Conservation (phyloP, 2,797 vertebrate species). For the Buphagus erythrorhynchus region DNA sequence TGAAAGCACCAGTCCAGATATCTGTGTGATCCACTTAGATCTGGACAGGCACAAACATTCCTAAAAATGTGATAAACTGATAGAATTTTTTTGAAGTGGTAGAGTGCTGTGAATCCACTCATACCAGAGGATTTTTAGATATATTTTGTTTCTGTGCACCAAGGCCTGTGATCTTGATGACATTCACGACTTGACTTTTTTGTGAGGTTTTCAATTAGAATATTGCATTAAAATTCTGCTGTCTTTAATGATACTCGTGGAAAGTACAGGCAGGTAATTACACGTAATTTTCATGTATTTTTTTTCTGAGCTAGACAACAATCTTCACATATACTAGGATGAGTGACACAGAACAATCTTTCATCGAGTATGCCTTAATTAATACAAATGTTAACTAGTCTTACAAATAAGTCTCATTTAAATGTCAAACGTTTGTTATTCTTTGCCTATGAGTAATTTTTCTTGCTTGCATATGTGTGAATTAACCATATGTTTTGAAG, state of each 20-base stretch:
- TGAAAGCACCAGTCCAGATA: background rate
- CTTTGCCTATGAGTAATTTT: conserved; percentile 38
- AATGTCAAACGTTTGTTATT: conserved; percentile 60
- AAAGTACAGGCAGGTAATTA: conserved; percentile 21
- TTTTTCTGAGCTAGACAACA: background rate
- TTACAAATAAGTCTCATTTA: conserved; percentile 40
- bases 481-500: conserved; percentile 24
- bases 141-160: background rate
- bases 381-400: conserved; percentile 49
- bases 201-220: background rate
- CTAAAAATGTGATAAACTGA: background rate
- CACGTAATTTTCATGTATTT: background rate
- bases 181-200: background rate
- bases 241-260: conserved; percentile 7
- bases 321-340: background rate
- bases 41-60: background rate
- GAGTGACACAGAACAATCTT: background rate
- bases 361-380: background rate
- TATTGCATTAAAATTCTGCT: conserved; percentile 36
- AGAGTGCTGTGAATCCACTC: background rate
- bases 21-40: background rate
- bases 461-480: conserved; percentile 28
- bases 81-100: background rate
- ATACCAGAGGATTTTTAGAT: background rate
- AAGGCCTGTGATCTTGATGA: background rate